These are phyloP conservation scores for Ischnus inquisitorius DNA, from an alignment of 2,888 invertebrate genomes.

Conservation along the genomic window DNA sequence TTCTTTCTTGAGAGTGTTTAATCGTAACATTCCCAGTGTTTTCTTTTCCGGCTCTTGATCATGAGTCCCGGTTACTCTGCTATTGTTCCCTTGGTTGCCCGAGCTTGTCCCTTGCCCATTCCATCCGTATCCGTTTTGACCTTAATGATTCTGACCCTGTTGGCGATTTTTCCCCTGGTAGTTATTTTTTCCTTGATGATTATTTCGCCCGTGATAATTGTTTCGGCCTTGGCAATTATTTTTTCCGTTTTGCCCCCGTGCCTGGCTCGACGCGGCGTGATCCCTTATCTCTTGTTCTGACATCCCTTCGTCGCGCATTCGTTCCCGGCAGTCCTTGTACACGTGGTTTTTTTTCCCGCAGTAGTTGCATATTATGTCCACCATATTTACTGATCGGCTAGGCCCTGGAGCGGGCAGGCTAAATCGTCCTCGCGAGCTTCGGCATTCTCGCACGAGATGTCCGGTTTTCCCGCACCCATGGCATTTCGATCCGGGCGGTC, in stretches of 20 bases:
- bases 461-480: background rate
- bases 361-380: conserved; percentile 9
- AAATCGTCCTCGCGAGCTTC: background rate
- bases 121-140: background rate
- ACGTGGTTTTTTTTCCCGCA: conserved; percentile 14
- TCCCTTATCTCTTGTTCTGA: background rate
- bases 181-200: background rate
- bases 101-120: too few relatives aligned
- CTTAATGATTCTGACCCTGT: background rate
- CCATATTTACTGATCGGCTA: background rate
- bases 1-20: background rate
- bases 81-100: background rate
- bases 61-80: background rate
- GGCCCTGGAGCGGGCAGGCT: conserved; percentile 9
- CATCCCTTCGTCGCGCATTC: background rate
- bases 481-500: background rate
- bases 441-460: background rate
- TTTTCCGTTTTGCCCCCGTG: background rate
- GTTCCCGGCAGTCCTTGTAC: background rate
- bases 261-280: background rate
- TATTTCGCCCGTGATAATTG: background rate
- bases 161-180: background rate
- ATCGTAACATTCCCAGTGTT: background rate
- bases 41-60: background rate
- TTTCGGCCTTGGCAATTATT: background rate